Evolutionary conservation across 2,888 invertebrate genomes (phyloP).

Genomic region (Miltochrista miniata): DNA sequence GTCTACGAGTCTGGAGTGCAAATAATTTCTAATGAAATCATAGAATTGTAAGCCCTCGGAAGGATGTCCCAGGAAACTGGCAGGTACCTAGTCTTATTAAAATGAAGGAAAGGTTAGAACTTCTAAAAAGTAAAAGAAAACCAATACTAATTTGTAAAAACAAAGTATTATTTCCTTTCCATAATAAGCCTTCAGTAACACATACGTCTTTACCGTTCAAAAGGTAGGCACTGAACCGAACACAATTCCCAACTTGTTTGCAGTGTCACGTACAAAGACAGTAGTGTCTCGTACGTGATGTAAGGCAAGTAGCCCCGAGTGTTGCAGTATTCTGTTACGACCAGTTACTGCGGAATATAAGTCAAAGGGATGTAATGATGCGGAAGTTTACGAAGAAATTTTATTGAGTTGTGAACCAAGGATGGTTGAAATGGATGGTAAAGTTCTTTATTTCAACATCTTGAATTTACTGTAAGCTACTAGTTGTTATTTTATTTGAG

Average conservation of each 20-base stretch:
- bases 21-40: too few species aligned
- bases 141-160: background rate
- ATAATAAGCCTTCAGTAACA: background rate
- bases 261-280: constrained; percentile 26
- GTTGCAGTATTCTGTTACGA: constrained; percentile 10
- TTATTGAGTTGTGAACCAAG: background rate
- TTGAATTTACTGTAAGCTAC: too few species aligned
- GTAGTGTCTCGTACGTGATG: constrained; percentile 23
- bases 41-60: too few species aligned
- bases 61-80: too few species aligned
- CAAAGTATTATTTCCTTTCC: too few species aligned
- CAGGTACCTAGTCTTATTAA: too few species aligned
- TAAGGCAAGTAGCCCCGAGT: constrained; percentile 11
- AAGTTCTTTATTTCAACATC: background rate
- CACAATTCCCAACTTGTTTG: constrained; percentile 20
- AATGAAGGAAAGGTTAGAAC: too few species aligned
- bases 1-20: too few species aligned
- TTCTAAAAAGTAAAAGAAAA: background rate
- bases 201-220: background rate
- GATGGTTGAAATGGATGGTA: background rate
- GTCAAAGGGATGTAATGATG: constrained; percentile 5
- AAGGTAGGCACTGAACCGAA: constrained; percentile 4
- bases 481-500: too few species aligned
- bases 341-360: constrained; percentile 2
- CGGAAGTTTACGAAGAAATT: background rate